phyloP scores from a whole-genome alignment of 2,888 invertebrate species.

The Orthosia incerta region DNA sequence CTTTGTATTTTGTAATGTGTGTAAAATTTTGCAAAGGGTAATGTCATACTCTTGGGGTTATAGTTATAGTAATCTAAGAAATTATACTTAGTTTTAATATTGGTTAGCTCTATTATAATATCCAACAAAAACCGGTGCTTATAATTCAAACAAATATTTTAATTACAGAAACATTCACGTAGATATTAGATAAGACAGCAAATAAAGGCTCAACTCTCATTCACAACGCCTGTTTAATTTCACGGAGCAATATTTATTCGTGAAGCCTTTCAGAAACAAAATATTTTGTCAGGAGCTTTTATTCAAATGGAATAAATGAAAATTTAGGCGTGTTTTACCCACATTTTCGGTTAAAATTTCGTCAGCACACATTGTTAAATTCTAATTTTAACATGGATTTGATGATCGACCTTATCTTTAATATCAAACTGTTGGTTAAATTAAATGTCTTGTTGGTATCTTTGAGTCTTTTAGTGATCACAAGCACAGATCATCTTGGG shows the following conservation, averaged over 20 bases:
- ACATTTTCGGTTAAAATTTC: not conserved
- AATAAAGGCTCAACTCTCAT: constrained; percentile 4
- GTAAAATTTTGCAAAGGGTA: too few relatives aligned
- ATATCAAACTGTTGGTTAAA: not conserved
- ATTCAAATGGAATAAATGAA: constrained; percentile 12
- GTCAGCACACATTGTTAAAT: constrained; percentile 2
- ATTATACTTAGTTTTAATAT: not conserved
- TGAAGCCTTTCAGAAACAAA: constrained; percentile 23
- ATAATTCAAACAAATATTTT: not conserved
- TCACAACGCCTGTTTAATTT: constrained; percentile 37
- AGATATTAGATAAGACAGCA: not conserved
- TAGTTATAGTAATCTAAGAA: too few relatives aligned
- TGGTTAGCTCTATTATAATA: not conserved
- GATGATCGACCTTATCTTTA: not conserved
- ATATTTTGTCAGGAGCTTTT: constrained; percentile 44
- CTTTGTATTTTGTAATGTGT: too few relatives aligned
- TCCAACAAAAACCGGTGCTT: too few relatives aligned
- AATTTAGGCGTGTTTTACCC: not conserved
- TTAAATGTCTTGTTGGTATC: not conserved
- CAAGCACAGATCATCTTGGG: too few relatives aligned
- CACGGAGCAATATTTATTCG: constrained; percentile 38
- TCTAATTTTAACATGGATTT: not conserved
- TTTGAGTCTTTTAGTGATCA: not conserved
- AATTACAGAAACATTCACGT: not conserved
- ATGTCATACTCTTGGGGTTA: too few relatives aligned